Percentiles rank a stretch among this genome's conserved stretches.
Evolutionary conservation across 2,888 invertebrate species (phyloP).

Genomic region (Pseudococcus jackbeardsleyi): DNA sequence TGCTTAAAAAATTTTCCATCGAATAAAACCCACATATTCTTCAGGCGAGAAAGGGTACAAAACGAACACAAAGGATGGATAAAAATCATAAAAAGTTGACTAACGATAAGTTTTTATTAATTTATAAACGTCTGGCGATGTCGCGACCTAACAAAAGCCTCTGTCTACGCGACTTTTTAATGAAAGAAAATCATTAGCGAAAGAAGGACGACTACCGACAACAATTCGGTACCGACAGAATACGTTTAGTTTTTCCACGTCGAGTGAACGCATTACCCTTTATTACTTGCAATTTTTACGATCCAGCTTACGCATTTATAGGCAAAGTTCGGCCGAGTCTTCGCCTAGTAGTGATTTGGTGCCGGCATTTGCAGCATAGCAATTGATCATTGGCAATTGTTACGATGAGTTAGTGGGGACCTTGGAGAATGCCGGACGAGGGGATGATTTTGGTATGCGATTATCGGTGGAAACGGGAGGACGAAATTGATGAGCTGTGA

Average conservation of each 20-base stretch:
- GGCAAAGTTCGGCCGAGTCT: not conserved
- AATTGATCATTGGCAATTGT: conserved; percentile 58
- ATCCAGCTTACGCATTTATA: not conserved
- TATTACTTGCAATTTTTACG: conserved; percentile 59
- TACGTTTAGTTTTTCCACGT: conserved; percentile 38
- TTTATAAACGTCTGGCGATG: conserved; percentile 16
- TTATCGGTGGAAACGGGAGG: conserved; percentile 48
- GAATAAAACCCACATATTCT: not conserved
- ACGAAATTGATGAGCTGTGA: conserved; percentile 58
- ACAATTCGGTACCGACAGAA: not conserved
- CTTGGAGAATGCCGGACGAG: not conserved
- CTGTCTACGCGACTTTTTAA: not conserved
- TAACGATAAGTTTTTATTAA: conserved; percentile 31
- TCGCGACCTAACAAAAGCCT: conserved; percentile 3
- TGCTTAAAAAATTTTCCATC: not conserved
- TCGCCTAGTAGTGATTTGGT: conserved; percentile 6
- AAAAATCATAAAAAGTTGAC: not conserved
- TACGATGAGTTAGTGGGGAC: not conserved
- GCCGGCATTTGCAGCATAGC: conserved; percentile 44
- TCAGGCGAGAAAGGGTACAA: not conserved
- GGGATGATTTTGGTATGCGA: conserved; percentile 55
- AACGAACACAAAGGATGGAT: not conserved
- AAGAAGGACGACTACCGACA: not conserved
- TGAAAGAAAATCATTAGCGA: conserved; percentile 45
- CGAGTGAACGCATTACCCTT: conserved; percentile 48